phyloP scores from a whole-genome alignment of 1,140 invertebrate genomes.

The Macrobrachium nipponense region DNA sequence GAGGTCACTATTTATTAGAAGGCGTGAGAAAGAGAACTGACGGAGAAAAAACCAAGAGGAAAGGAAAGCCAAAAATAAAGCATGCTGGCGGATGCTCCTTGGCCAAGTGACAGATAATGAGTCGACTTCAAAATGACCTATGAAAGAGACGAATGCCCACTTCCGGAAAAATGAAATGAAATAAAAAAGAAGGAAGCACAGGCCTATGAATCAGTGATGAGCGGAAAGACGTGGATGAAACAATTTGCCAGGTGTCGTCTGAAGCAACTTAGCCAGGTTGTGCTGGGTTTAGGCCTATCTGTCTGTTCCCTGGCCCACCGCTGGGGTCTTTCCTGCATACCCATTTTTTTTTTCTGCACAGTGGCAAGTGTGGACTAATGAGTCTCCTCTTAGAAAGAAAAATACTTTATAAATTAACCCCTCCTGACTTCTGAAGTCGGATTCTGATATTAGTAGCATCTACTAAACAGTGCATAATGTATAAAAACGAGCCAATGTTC shows the following conservation, averaged over 20 bases:
- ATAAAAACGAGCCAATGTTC: slow-evolving; percentile 44
- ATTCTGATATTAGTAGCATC: slow-evolving; percentile 62
- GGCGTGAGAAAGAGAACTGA: slow-evolving; percentile 25
- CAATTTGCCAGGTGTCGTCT: too few species aligned
- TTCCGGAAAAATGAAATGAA: too few species aligned
- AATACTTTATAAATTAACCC: slow-evolving; percentile 47
- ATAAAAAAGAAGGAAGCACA: too few species aligned
- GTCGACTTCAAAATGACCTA: too few species aligned
- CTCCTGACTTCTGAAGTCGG: slow-evolving; percentile 54
- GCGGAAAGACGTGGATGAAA: too few species aligned
- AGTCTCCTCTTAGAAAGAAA: slow-evolving; percentile 45
- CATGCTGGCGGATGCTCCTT: too few species aligned
- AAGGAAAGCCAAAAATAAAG: too few species aligned
- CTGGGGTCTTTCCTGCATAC: slow-evolving; percentile 23
- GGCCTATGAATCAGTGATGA: too few species aligned
- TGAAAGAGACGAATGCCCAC: too few species aligned
- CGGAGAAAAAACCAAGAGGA: too few species aligned
- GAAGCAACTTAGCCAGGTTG: neutral
- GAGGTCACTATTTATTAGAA: slow-evolving; percentile 61
- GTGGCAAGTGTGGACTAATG: slow-evolving; percentile 47
- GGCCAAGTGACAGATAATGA: too few species aligned
- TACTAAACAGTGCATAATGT: slow-evolving; percentile 60
- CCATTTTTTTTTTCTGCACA: slow-evolving; percentile 45
- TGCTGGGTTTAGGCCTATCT: neutral
- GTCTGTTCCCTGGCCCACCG: neutral